Conservation (phyloP, 2,888 invertebrate species). For the Mechanitis messenoides region DNA sequence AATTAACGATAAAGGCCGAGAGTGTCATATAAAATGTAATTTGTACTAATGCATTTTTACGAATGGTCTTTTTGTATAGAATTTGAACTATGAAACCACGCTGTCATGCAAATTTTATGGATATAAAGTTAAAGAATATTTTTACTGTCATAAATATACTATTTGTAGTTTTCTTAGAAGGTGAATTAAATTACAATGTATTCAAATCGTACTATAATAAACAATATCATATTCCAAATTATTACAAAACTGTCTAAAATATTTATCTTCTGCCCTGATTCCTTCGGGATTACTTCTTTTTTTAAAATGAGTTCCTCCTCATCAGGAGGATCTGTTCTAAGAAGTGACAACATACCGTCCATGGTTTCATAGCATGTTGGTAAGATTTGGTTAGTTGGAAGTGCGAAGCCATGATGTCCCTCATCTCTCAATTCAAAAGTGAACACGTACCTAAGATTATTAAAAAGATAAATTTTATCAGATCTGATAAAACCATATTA, state of each 20-base stretch:
- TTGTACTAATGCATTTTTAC: conserved; percentile 11
- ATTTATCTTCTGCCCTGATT: conserved; percentile 18
- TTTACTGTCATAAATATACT: neutral
- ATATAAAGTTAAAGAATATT: neutral
- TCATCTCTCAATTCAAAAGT: conserved; percentile 82
- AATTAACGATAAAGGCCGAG: conserved; percentile 35
- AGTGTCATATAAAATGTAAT: conserved; percentile 31
- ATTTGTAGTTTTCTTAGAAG: neutral
- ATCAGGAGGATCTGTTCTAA: conserved; percentile 19
- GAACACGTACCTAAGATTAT: conserved; percentile 67
- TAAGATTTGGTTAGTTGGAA: conserved; percentile 79
- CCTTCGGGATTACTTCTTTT: neutral
- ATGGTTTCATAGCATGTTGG: conserved; percentile 79
- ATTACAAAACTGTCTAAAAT: conserved; percentile 37
- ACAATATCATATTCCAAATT: conserved; percentile 40
- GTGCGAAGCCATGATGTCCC: conserved; percentile 79
- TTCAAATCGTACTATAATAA: conserved; percentile 46
- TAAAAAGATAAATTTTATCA: neutral
- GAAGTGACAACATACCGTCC: conserved; percentile 61
- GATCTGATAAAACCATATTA: no score
- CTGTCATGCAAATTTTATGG: neutral
- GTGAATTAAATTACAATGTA: conserved; percentile 24
- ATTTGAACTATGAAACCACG: neutral
- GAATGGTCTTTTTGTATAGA: neutral
- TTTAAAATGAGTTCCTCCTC: neutral